Conservation (phyloP, 1,140 invertebrate species). For the Bombus consobrinus region DNA sequence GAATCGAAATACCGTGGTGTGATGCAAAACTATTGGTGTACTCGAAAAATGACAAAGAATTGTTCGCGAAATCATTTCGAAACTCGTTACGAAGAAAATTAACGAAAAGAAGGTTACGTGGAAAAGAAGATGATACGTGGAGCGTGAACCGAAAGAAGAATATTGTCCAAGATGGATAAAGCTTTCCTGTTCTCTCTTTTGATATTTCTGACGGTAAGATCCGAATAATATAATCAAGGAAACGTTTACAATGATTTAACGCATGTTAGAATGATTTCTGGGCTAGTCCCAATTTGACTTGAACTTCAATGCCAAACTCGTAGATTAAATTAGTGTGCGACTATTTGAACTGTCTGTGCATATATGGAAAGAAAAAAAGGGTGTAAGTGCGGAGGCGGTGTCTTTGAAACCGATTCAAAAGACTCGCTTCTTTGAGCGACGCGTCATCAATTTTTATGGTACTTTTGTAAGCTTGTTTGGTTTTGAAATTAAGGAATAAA, state of each 20-base stretch:
- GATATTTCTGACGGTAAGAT: slow-evolving; percentile 64
- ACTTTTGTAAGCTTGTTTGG: neutral
- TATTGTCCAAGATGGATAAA: slow-evolving; percentile 54
- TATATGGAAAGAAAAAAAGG: neutral
- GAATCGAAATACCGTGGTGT: neutral
- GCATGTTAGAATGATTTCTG: slow-evolving; percentile 36
- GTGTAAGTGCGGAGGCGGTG: slow-evolving; percentile 3
- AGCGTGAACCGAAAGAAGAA: slow-evolving; percentile 38
- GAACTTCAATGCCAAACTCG: slow-evolving; percentile 53
- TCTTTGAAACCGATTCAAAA: slow-evolving; percentile 37
- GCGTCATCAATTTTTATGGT: slow-evolving; percentile 30
- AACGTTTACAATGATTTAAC: slow-evolving; percentile 52
- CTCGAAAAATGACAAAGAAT: slow-evolving; percentile 12
- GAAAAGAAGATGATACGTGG: slow-evolving; percentile 19
- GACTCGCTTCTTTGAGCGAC: slow-evolving; percentile 7
- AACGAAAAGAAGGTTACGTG: neutral
- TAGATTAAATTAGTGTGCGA: slow-evolving; percentile 53
- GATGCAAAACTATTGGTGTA: neutral
- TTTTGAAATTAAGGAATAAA: slow-evolving; percentile 25
- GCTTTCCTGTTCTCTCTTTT: slow-evolving; percentile 48
- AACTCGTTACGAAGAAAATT: neutral
- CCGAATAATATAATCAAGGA: neutral
- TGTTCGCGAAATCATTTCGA: neutral
- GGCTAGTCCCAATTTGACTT: slow-evolving; percentile 6
- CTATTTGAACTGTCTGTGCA: neutral